Evolutionary conservation across 2,888 invertebrate genomes (phyloP), one percentile per base, ranked within the genome.

Genomic region (Biston stratarius): DNA sequence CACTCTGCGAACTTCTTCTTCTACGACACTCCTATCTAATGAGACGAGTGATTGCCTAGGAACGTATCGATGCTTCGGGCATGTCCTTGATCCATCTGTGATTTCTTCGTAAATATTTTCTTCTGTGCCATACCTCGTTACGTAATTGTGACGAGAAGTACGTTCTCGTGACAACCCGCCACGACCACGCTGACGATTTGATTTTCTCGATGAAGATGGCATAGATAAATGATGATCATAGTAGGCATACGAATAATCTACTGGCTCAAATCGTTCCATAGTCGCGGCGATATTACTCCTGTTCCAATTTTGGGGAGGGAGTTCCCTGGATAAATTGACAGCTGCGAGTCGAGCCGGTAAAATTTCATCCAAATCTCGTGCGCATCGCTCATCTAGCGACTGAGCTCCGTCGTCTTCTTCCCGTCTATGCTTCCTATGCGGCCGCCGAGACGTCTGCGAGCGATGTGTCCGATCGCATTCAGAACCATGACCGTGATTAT

Each of bases 101-200:
- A 97, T 97, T 92, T 97, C 97, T 86, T 97, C 97, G 85, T 97
- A 97, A 83, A 97, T 97, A 80, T 97, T 97, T 89, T 97, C 97
- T 86, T 97, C 97, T 48, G 97, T 97, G 49, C 97, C 97, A 80
- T 97, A 97, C 67, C 97, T 94, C 3, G 96, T 97, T 57, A 96
- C 96, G 79, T 96, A 97, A 68, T 96, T 96, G 83, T 97, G 97
- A 48, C 95, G 91, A 73, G 94, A 93, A 33, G 91, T 79, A 57
- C 93, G 88, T 69, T 92, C 94, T 71, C 91, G 87, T 5, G 92
- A 85, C 55, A 90, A 75, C 2, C 87, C 87, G n/a, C 91, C 92
- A 11, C 93, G 88, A 24, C 94, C 94, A 48, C 93, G 86, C 71
- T 92, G 92, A 62, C 92, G 88, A 74, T 92, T 90, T 9, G 87